A percentile compares a stretch with the other conserved stretches of the same genome.
Conservation (phyloP, 2,888 invertebrate genomes). For the Seira musarum region DNA sequence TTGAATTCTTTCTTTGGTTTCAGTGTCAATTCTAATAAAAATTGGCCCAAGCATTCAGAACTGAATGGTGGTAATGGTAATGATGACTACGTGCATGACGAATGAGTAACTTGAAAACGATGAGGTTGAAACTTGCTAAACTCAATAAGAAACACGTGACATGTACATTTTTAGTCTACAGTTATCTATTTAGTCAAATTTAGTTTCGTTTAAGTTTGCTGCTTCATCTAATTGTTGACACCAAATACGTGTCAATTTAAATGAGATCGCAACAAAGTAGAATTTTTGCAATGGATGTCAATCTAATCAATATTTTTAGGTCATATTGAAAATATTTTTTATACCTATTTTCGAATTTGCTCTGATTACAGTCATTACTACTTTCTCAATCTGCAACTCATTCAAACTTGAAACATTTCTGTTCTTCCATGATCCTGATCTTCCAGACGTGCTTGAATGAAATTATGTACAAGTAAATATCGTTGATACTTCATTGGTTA, state of each 20-base stretch:
- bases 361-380: too few relatives aligned
- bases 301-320: slow-evolving; percentile 4
- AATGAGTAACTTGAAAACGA: background rate
- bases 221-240: slow-evolving; percentile 2
- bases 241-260: slow-evolving; percentile 1
- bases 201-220: too few relatives aligned
- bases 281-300: background rate
- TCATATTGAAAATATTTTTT: background rate
- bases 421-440: too few relatives aligned
- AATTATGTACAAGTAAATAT: too few relatives aligned
- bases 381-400: too few relatives aligned
- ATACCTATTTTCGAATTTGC: background rate
- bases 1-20: background rate
- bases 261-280: background rate
- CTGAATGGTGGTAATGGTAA: too few relatives aligned
- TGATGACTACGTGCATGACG: background rate
- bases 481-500: too few relatives aligned
- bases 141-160: background rate
- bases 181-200: too few relatives aligned
- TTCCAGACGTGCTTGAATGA: too few relatives aligned
- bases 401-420: too few relatives aligned
- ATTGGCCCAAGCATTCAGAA: background rate
- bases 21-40: background rate
- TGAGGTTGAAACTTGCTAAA: background rate
- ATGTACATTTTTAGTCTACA: background rate